Conservation (phyloP, 2,113 vertebrate species). For the Eubucco bourcierii region DNA sequence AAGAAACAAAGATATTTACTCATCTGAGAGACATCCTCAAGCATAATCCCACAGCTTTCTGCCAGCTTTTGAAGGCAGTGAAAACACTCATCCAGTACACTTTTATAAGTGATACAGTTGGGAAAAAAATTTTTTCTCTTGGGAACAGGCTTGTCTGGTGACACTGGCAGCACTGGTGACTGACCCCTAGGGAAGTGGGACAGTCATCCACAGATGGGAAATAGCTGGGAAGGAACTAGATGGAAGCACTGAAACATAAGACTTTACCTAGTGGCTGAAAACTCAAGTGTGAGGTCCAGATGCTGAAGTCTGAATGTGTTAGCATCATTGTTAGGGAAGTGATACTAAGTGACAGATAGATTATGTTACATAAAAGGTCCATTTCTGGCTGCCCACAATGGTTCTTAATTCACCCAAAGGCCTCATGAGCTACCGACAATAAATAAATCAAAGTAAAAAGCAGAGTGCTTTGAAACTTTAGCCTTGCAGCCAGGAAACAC, state of each 20-base stretch:
- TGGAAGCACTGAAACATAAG: slow-evolving; percentile 50
- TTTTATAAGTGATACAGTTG: not conserved
- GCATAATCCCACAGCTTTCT: not conserved
- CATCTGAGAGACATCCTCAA: not conserved
- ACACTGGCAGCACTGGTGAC: slow-evolving; percentile 30
- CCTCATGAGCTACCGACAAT: slow-evolving; percentile 27
- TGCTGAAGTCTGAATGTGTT: slow-evolving; percentile 56
- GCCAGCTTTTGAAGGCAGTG: not conserved
- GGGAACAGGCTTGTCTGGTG: slow-evolving; percentile 58
- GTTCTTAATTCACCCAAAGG: slow-evolving; percentile 45
- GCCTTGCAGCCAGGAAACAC: not conserved
- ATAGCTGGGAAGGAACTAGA: slow-evolving; percentile 58
- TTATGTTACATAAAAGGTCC: slow-evolving; percentile 42
- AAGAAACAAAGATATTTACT: not conserved
- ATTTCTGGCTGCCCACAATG: slow-evolving; percentile 33
- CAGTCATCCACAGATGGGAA: slow-evolving; percentile 73
- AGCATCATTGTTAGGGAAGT: slow-evolving; percentile 44
- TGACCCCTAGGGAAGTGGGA: slow-evolving; percentile 61
- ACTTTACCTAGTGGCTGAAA: slow-evolving; percentile 35
- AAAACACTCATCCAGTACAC: not conserved
- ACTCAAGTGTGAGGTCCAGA: slow-evolving; percentile 54
- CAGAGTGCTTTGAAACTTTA: slow-evolving; percentile 42
- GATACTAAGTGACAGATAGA: slow-evolving; percentile 59
- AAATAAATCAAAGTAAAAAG: slow-evolving; percentile 57
- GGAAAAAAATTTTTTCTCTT: not conserved